Percentiles rank a stretch among this genome's conserved stretches.
phyloP scores from a whole-genome alignment of 2,888 invertebrate species.

The Parnassius glacialis region DNA sequence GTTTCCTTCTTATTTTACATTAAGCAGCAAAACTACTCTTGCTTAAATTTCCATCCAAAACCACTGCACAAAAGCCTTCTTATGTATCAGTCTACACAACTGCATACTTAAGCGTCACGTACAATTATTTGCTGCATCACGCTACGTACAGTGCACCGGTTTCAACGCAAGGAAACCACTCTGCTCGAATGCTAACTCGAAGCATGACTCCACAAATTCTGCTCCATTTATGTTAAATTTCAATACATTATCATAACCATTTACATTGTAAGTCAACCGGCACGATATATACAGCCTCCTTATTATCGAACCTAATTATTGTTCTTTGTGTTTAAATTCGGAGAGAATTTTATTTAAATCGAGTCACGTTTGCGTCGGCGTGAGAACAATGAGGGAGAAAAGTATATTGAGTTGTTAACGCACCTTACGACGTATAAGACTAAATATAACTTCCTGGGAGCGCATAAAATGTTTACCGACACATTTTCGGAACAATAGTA shows the following conservation, averaged over 20 bases:
- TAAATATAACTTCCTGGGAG: constrained; percentile 27
- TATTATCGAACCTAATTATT: constrained; percentile 76
- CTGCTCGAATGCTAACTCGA: constrained; percentile 53
- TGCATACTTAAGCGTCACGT: constrained; percentile 25
- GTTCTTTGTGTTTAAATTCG: constrained; percentile 73
- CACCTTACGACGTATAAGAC: constrained; percentile 29
- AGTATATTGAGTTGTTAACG: constrained; percentile 53
- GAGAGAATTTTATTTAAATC: constrained; percentile 63
- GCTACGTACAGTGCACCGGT: constrained; percentile 51
- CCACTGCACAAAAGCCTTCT: constrained; percentile 7
- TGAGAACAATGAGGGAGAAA: constrained; percentile 47
- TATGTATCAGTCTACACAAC: constrained; percentile 13
- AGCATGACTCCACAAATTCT: constrained; percentile 71
- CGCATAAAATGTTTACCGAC: constrained; percentile 27
- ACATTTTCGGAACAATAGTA: constrained; percentile 26
- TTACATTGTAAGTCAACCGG: constrained; percentile 67
- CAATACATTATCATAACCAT: constrained; percentile 72
- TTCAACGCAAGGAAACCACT: constrained; percentile 51
- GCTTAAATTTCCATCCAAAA: not conserved
- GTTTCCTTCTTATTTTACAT: too few species aligned
- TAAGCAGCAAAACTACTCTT: too few species aligned
- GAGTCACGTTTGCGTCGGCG: constrained; percentile 55
- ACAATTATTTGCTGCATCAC: constrained; percentile 61
- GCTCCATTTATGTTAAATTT: constrained; percentile 71
- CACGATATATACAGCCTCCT: constrained; percentile 59